These are phyloP conservation scores for Pocota personata DNA, from an alignment of 2,888 invertebrate species.

Conservation along the genomic window DNA sequence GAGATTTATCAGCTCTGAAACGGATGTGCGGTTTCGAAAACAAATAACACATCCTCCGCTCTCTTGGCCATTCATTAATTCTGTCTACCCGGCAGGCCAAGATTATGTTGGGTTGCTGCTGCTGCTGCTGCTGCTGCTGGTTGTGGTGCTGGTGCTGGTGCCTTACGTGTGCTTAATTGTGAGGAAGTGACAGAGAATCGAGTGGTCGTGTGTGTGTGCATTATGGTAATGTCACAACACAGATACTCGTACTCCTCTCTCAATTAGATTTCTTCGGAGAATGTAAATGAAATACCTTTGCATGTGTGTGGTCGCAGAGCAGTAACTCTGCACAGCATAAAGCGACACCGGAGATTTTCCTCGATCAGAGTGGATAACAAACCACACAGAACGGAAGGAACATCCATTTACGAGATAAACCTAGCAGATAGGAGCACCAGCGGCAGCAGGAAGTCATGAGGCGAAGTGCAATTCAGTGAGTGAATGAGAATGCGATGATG, in stretches of 20 bases:
- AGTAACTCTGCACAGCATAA: neutral
- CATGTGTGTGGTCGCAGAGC: slow-evolving; percentile 58
- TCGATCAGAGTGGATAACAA: slow-evolving; percentile 32
- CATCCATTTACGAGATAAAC: slow-evolving; percentile 34
- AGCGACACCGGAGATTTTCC: slow-evolving; percentile 18
- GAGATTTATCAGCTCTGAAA: slow-evolving; percentile 70
- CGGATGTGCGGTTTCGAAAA: slow-evolving; percentile 71
- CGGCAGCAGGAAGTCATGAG: slow-evolving; percentile 13
- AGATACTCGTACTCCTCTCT: slow-evolving; percentile 53
- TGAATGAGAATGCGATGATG: neutral
- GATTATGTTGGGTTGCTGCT: slow-evolving; percentile 41
- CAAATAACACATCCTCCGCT: slow-evolving; percentile 68
- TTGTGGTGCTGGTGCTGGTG: neutral
- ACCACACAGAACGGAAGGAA: slow-evolving; percentile 43
- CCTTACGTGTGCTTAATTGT: slow-evolving; percentile 42
- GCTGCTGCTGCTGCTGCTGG: neutral
- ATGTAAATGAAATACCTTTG: slow-evolving; percentile 39
- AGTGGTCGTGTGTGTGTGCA: slow-evolving; percentile 29
- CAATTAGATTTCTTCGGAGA: slow-evolving; percentile 46
- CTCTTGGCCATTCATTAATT: slow-evolving; percentile 70
- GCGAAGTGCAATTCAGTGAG: neutral
- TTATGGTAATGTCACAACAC: slow-evolving; percentile 53
- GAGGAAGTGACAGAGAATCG: slow-evolving; percentile 16
- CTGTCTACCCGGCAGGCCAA: slow-evolving; percentile 54
- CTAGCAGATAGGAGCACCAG: neutral